phyloP scores from a whole-genome alignment of 2,888 invertebrate genomes.

The Clitarchus hookeri region DNA sequence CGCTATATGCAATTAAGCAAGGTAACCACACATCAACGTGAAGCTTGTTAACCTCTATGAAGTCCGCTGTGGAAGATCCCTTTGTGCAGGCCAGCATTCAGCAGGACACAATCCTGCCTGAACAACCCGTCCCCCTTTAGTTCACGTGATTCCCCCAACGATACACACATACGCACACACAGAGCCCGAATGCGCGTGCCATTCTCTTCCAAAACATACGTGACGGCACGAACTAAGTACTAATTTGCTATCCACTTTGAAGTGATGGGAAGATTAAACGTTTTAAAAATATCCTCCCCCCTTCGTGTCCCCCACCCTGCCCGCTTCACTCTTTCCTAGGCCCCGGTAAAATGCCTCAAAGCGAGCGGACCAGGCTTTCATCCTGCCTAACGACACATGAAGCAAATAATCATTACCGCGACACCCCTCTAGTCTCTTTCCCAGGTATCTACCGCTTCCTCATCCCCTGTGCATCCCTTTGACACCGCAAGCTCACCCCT shows the following conservation, averaged over 20 bases:
- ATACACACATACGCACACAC: not conserved
- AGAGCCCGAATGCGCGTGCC: not conserved
- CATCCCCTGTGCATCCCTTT: not conserved
- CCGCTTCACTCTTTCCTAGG: no score
- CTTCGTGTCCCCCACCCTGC: not conserved
- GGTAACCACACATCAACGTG: no score
- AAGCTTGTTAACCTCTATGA: no score
- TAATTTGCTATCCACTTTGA: slow-evolving; percentile 8
- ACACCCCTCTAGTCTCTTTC: not conserved
- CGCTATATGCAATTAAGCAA: no score
- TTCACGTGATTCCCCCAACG: not conserved
- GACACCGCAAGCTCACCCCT: not conserved
- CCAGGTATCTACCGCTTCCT: not conserved
- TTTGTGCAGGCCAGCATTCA: not conserved
- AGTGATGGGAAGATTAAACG: slow-evolving; percentile 14
- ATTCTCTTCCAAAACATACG: not conserved
- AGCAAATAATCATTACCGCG: slow-evolving; percentile 3
- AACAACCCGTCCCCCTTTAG: not conserved
- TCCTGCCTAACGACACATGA: slow-evolving; percentile 2
- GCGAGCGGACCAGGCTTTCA: not conserved
- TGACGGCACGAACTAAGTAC: not conserved
- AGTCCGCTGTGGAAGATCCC: not conserved
- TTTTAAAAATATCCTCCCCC: not conserved
- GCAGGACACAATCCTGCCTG: not conserved
- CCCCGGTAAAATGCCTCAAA: not conserved